A percentile compares a stretch with the other conserved stretches of the same genome.
Conservation (phyloP, 2,113 vertebrate species). For the Pomatostomus ruficeps region DNA sequence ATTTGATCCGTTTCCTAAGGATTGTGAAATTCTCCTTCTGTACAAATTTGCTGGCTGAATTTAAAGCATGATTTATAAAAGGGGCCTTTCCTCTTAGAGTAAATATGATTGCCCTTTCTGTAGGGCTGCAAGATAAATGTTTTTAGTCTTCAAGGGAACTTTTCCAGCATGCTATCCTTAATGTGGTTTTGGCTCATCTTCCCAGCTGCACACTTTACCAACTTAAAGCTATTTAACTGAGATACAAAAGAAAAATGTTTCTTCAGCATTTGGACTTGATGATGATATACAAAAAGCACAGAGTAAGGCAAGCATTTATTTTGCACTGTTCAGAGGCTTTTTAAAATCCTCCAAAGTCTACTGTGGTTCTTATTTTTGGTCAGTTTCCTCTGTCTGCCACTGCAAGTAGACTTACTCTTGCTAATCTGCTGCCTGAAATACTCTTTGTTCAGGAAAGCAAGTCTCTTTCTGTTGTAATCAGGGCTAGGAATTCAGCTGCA, state of each 20-base stretch:
- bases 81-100: neutral
- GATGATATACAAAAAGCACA: accelerated
- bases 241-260: neutral
- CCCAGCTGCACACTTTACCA: neutral
- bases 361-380: neutral
- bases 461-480: constrained; percentile 37
- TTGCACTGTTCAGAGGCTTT: neutral
- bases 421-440: constrained; percentile 28
- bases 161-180: neutral
- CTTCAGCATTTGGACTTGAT: neutral
- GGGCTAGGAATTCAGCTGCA: constrained; percentile 32
- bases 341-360: neutral
- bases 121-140: neutral
- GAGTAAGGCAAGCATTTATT: neutral
- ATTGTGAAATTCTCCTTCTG: constrained; percentile 24
- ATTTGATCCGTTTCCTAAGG: constrained; percentile 7
- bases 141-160: neutral
- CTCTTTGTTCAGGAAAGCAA: constrained; percentile 40
- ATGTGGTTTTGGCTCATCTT: neutral
- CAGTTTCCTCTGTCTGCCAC: neutral
- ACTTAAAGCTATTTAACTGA: neutral
- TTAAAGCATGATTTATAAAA: neutral
- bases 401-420: constrained; percentile 11
- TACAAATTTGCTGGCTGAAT: neutral
- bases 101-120: neutral